These are phyloP conservation scores for Cerceris ruficornis DNA, from an alignment of 2,888 invertebrate genomes.

Conservation along the genomic window DNA sequence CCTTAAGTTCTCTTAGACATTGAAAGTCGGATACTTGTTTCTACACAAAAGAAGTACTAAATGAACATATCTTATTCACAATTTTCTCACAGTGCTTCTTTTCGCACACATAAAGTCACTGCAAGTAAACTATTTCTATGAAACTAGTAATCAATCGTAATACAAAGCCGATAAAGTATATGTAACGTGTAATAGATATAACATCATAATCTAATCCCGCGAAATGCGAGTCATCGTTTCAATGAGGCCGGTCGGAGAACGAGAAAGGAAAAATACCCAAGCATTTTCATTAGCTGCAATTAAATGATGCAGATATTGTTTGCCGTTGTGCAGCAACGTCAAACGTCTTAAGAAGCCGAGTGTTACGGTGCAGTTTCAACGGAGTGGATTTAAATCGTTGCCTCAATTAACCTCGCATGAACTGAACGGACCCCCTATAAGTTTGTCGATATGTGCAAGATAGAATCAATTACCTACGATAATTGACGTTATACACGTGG, in stretches of 20 bases:
- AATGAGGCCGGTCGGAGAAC: not conserved
- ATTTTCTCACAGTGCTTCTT: too few species aligned
- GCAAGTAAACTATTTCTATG: too few species aligned
- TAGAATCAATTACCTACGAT: conserved; percentile 29
- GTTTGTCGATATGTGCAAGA: conserved; percentile 33
- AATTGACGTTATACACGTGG: not conserved
- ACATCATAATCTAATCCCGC: too few species aligned
- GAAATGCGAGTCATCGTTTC: too few species aligned
- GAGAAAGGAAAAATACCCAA: not conserved
- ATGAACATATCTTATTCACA: too few species aligned
- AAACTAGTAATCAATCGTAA: too few species aligned
- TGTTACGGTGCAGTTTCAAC: not conserved
- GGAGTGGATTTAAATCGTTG: conserved; percentile 33
- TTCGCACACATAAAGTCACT: too few species aligned
- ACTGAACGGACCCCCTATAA: conserved; percentile 45
- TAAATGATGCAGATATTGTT: conserved; percentile 17
- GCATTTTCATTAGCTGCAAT: not conserved
- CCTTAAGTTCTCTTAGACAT: too few species aligned
- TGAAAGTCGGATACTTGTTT: too few species aligned
- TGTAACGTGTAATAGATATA: too few species aligned
- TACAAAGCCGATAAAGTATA: too few species aligned
- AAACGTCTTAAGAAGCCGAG: not conserved
- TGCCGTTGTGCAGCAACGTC: conserved; percentile 2
- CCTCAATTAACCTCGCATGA: conserved; percentile 39
- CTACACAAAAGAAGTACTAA: too few species aligned